phyloP scores from a whole-genome alignment of 2,888 invertebrate genomes.

The Leucozona laternaria region DNA sequence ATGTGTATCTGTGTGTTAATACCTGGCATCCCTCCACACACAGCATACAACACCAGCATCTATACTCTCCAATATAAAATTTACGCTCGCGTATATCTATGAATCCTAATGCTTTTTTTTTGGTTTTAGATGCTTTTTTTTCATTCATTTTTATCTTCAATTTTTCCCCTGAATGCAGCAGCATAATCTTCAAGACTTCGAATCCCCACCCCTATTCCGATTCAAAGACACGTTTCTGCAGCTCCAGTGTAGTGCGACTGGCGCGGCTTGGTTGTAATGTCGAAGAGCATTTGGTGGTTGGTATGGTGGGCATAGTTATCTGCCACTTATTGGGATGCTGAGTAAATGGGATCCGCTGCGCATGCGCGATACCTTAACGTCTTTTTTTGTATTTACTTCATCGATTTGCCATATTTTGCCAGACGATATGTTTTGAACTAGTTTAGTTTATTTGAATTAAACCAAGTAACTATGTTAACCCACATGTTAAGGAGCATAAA shows the following conservation, averaged over 20 bases:
- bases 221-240: conserved; percentile 33
- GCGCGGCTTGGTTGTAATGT: conserved; percentile 1
- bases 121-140: conserved; percentile 42
- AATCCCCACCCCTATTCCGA: conserved; percentile 58
- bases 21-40: conserved; percentile 21
- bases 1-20: conserved; percentile 47
- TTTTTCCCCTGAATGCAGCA: conserved; percentile 59
- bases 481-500: conserved; percentile 62
- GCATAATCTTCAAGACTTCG: conserved; percentile 45
- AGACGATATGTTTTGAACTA: conserved; percentile 23
- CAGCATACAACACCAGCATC: conserved; percentile 17
- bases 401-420: not conserved
- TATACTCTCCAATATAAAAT: conserved; percentile 13
- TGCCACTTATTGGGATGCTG: conserved; percentile 62
- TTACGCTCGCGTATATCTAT: conserved; percentile 36
- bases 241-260: not conserved
- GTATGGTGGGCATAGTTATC: conserved; percentile 57
- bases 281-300: conserved; percentile 62
- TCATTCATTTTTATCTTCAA: conserved; percentile 42
- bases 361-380: conserved; percentile 44
- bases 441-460: conserved; percentile 25
- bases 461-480: conserved; percentile 55
- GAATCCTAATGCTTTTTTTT: conserved; percentile 49
- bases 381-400: not conserved
- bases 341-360: conserved; percentile 40